Evolutionary conservation across 23 tunicate species (phyloP), one percentile per base, ranked within the genome.

Genomic region (Trididemnum nubilum): DNA sequence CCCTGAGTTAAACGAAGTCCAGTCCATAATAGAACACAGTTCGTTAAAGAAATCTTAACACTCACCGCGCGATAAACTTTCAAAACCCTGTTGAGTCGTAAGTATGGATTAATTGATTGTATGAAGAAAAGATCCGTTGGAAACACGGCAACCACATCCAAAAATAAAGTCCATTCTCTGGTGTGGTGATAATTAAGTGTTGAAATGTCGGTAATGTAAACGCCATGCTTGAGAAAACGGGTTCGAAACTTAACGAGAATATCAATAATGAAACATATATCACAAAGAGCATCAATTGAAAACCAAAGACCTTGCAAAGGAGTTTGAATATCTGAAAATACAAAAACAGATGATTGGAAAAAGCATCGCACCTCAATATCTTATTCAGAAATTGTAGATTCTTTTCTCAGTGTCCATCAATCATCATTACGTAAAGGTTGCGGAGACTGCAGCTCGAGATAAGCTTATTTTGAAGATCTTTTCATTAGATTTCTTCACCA

Each of bases 71-170:
- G 74, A 34, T 85, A 82, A 39, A 91, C 4, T 31, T 81, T 65
- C 1, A 70, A 19, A 26, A 91, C 34, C 30, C 90, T 63, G 36
- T 91, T 91, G 34, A 91, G 32, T 35, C 97, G 65, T 22, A 71
- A 74, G 58, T 81, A 91, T 7, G 97, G 90, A 50, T 91, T 91
- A 7, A 91, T 81, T 3, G 77, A 31, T 22, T 59, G 67, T 1
- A 91, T 58, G 63, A 91, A 91, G 22, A 91, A 76, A 15, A 91
- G 69, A 81, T 91, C 97, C 30, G 97, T 84, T 21, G 97, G 97
- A 76, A 91, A 79, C 4, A 91, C 65, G 23, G 97, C 83, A 1
- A 85, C 50, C 37, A 91, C 44, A 69, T 91, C 97, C 59, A 91
- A 61, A 34, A 91, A 22, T 22, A 86, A 23, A 24, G 90, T 86